Base-by-base conservation (phyloP, 2,888 invertebrate genomes). In the Keiferia lycopersicella region DNA sequence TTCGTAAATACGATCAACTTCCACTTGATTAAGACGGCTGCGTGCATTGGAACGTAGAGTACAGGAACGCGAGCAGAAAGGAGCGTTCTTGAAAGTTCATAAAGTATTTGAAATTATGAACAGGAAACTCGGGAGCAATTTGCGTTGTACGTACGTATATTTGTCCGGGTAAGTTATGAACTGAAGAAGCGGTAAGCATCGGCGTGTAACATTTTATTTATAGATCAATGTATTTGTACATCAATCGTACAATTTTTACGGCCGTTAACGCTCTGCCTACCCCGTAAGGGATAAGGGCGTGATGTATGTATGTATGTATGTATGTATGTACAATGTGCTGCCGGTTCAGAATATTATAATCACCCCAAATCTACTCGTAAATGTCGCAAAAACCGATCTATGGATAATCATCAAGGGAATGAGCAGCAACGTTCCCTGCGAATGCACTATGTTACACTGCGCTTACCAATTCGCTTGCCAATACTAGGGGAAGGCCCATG, bases 1-100 rank as follows among this genome's bases (percentile, higher is more conserved):
- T 53, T 53, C 51, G 12, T 53, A 22, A n/a, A 53, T 53, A 22
- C 51, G 20, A 53, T 53, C 51, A 53, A 53, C 26, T 53, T 53
- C 51, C 51, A 53, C 51, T 53, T 53, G 51, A 53, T 53, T 22
- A 53, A 53, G 51, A 22, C 3, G 51, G 12, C 26, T 53, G 51
- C 51, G 51, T 53, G 14, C 51, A 53, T 22, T 26, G 51, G 51
- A 53, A 53, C 51, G 26, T 22, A 53, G 22, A 53, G 22, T 26
- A 22, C 26, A 53, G 14, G 20, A 53, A 26, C 22, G 22, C 51
- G 56, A 16, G 14, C 11, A 30, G 10, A 59, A 22, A 38, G n/a
- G 20, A 26, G 39, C 58, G 45, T 16, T 45, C 45, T n/a, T n/a
- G n/a, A 45, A 16, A 45, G n/a, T 45, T 45, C n/a, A 2, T 45